Conservation (phyloP, 2,113 vertebrate species). For the Anguilla japonica region DNA sequence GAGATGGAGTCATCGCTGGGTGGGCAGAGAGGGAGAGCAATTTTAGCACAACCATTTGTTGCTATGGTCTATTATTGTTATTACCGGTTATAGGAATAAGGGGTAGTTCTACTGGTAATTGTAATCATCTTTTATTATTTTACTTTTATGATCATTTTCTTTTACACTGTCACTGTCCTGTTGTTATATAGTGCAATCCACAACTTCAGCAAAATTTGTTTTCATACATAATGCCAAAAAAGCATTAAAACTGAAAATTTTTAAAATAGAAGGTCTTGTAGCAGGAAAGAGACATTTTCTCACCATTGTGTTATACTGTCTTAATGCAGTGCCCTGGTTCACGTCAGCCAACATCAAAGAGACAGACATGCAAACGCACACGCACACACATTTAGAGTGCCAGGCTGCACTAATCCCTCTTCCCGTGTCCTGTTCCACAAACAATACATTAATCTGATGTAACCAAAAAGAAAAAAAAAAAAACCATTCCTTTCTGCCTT, state of each 20-base stretch:
- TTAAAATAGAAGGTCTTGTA: background rate
- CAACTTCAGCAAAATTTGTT: too few relatives aligned
- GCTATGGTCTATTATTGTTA: too few relatives aligned
- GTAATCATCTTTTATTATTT: too few relatives aligned
- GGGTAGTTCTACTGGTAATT: too few relatives aligned
- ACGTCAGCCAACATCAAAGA: background rate
- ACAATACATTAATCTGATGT: background rate
- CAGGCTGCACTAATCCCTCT: background rate
- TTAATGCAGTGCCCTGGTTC: background rate
- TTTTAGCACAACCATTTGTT: too few relatives aligned
- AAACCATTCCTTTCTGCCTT: background rate
- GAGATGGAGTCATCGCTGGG: too few relatives aligned
- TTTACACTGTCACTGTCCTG: too few relatives aligned
- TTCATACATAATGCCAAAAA: too few relatives aligned
- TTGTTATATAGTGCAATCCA: too few relatives aligned
- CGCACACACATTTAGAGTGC: background rate
- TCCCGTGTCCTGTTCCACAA: background rate
- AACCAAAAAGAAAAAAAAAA: background rate
- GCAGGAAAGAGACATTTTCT: background rate
- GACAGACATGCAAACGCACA: background rate
- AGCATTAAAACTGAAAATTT: background rate
- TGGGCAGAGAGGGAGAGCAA: too few relatives aligned
- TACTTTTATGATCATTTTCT: too few relatives aligned
- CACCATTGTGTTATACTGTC: background rate
- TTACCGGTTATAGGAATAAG: too few relatives aligned